Base-by-base conservation (phyloP, 2,888 invertebrate genomes). In the Hyposoter dolosus region DNA sequence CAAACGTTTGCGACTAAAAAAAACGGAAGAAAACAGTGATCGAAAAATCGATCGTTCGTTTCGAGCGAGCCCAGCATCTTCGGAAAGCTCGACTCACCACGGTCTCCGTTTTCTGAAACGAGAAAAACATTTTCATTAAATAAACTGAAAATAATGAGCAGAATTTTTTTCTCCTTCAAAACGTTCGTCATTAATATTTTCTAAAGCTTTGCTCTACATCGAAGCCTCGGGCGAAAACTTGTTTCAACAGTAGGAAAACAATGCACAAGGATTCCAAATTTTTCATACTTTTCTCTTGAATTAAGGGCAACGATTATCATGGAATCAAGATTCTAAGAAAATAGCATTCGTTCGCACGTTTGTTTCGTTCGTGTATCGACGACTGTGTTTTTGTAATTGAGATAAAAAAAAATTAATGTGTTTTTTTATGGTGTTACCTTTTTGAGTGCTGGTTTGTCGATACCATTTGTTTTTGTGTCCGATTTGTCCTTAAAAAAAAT, bases 381-480 rank as follows among this genome's bases (percentile, higher is more conserved):
- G 28, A 23, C 17, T 32, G 47, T 66, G 65, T 76, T 50, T 12
- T 47, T n/a, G 50, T 50, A 5, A 53, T 66, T 17, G 40, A 53
- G 35, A 66, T 53, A 47, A 17, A 65, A 47, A 47, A 47, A 76
- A 65, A 35, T 2, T 32, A 32, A n/a, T 35, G 69, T 79, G 60
- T 68, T 19, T 35, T 35, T 47, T 50, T 50, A 3, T 75, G 74
- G 78, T 82, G 89, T 90, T 93, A 94, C 94, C 93, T 94, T 93
- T 84, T 91, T 87, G 23, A 89, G 35, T 77, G 86, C 89, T 89
- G 92, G 92, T 92, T 93, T 92, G 90, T 92, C 92, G 90, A 93
- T 92, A 92, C 94, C 94, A 78, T 94, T 94, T 84, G 90, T 90
- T 91, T 93, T 91, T 69, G 91, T 89, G 85, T 93, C 92, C 84